phyloP scores from a whole-genome alignment of 2,797 vertebrate species.

The Notamacropus eugenii region DNA sequence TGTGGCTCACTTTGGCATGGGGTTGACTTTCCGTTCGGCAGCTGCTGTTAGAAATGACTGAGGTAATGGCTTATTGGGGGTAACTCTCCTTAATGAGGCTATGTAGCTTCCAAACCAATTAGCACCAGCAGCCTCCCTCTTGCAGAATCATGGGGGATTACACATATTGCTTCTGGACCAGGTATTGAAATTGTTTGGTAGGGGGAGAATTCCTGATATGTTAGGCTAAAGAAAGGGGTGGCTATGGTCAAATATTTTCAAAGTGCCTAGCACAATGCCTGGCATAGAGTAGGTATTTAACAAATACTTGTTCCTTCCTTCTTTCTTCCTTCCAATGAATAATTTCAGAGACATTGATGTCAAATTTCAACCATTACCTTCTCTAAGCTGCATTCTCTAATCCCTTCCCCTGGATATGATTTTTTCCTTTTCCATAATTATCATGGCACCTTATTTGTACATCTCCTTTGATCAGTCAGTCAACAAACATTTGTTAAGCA shows the following conservation, averaged over 20 bases:
- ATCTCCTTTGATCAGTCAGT: not conserved
- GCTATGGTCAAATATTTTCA: not conserved
- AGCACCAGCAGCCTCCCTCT: not conserved
- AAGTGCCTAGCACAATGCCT: not conserved
- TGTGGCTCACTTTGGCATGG: not conserved
- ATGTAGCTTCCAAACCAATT: constrained; percentile 1
- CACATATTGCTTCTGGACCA: not conserved
- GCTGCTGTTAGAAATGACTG: not conserved
- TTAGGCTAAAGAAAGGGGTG: not conserved
- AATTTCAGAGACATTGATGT: not conserved
- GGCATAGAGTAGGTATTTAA: not conserved
- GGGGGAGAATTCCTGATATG: not conserved
- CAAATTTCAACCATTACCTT: not conserved
- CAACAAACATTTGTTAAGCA: not conserved
- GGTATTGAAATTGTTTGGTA: not conserved
- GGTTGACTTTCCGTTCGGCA: not conserved
- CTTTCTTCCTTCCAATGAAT: not conserved
- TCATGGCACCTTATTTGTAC: not conserved
- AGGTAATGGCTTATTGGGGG: not conserved
- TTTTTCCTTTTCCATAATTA: not conserved
- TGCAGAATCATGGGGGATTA: not conserved
- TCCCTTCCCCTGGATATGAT: not conserved
- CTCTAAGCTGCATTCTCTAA: not conserved
- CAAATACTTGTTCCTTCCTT: not conserved
- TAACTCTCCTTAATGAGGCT: not conserved